phyloP scores from a whole-genome alignment of 2,888 invertebrate species.

The Ophion slaviceki region DNA sequence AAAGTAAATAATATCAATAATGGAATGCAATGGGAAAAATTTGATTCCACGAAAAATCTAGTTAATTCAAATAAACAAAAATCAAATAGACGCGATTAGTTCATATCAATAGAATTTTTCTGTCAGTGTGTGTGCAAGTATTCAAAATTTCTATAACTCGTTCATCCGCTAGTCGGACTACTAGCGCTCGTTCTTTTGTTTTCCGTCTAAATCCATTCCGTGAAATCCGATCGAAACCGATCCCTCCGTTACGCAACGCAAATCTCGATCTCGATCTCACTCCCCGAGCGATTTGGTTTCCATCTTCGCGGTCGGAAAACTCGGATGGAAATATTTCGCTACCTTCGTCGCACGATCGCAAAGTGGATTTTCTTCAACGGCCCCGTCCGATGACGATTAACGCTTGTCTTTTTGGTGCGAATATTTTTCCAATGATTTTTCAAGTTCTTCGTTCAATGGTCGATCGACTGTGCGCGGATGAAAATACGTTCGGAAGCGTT shows the following conservation, averaged over 20 bases:
- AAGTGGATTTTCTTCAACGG: neutral
- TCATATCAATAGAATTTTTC: too few relatives aligned
- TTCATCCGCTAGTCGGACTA: conserved; percentile 44
- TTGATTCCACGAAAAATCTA: too few relatives aligned
- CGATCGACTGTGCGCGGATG: neutral
- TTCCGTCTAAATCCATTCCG: conserved; percentile 17
- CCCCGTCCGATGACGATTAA: neutral
- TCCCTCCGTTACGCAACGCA: conserved; percentile 5
- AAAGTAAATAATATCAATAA: too few relatives aligned
- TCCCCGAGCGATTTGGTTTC: neutral
- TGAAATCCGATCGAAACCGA: conserved; percentile 30
- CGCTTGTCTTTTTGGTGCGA: neutral
- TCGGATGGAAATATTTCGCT: neutral
- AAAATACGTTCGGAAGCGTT: neutral
- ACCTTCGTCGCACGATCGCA: neutral
- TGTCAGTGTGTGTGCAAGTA: neutral
- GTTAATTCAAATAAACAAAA: too few relatives aligned
- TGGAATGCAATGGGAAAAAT: too few relatives aligned
- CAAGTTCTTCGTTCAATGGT: neutral
- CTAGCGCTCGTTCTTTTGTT: conserved; percentile 17
- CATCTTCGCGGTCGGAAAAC: neutral
- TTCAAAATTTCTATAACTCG: conserved; percentile 28
- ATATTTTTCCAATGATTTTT: neutral
- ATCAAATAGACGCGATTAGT: too few relatives aligned
- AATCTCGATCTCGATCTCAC: neutral